Evolutionary conservation across 2,797 vertebrate genomes (phyloP), one percentile per base, ranked within the genome.

Genomic region (Euphonia xanthogaster): DNA sequence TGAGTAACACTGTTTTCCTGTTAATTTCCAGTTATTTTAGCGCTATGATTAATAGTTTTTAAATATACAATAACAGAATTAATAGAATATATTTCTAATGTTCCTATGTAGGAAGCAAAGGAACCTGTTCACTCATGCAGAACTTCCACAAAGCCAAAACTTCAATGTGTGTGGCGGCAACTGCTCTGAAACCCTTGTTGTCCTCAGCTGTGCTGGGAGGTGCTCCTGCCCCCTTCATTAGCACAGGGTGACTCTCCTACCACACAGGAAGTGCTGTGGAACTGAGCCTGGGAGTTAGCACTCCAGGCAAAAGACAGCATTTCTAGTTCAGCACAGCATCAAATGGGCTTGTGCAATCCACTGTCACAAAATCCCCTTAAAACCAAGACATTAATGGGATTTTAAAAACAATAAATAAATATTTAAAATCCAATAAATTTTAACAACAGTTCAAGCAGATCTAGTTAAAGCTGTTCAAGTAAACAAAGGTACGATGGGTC

Each of bases 321-420:
- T 87, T 63, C 67, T 55, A 53, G 47, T 58, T 54, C 72, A 84
- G 80, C 60, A n/a, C 27, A 4, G 67, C 3, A 0, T 67, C 67
- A 66, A 85, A 89, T 27, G 61, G 42, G 67, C 48, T 94, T 70
- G 24, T 87, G 77, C 86, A 47, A 93, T 31, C 55, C 88, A 51
- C 45, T 76, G 63, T 33, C 77, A 57, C 70, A 55, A 91, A 93
- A 96, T 33, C 82, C 72, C 57, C 57, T 57, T 83, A 78, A 80
- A 93, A 57, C 35, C 23, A 72, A 93, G 87, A 48, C 31, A 24
- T 71, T 94, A 77, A 77, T 9, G 18, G 75, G 85, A 88, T 94
- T 94, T 93, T 37, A 2, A 80, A 91, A 91, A 88, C 68, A 80
- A 93, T 67, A 88, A 73, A 88, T 70, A 51, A 74, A 48, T 90